Evolutionary conservation across 2,113 vertebrate genomes (phyloP), one percentile per base, ranked within the genome.

Genomic region (Amblyopsis rosae): DNA sequence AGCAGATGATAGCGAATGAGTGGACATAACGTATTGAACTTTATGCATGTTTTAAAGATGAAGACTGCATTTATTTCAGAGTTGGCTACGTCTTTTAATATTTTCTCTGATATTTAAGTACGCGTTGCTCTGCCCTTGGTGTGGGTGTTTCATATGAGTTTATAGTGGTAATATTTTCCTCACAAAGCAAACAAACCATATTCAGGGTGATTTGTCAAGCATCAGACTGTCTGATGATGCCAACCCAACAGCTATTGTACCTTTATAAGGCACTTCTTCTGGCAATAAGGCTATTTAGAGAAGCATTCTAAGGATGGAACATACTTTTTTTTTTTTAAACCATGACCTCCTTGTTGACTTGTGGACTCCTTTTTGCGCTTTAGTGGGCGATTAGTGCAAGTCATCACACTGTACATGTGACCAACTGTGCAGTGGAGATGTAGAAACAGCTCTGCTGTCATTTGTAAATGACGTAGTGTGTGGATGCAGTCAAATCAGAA

Each of bases 221-320:
- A 74, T 84, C 84, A 85, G 79, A 75, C 77, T 55, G 82, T 75
- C 84, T 55, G 84, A 85, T 83, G 82, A 90, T 80, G 87, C 70
- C 78, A 62, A 66, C 60, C 57, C 48, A 63, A 33, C 47, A 60
- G 72, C 51, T 35, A 17, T 41, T 82, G 84, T 68, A 86, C 90
- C 91, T 91, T 92, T 91, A 89, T 89, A 88, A 92, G 88, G 77
- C 84, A 85, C 74, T 70, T 41, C 85, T 66, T 59, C 73, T 4
- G 68, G 61, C 64, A 89, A 82, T 79, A 73, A 73, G 65, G 86
- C 81, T 81, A 67, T 87, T 84, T 88, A 76, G 69, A 87, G 83
- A 81, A 62, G 1, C 13, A 72, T 81, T 81, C 85, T 78, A 86
- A 83, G 75, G 75, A 82, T 83, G 79, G 48, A 19, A 0, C 65